phyloP scores from a whole-genome alignment of 92 coral and sea anemone genomes.

The Scolanthus callimorphus region DNA sequence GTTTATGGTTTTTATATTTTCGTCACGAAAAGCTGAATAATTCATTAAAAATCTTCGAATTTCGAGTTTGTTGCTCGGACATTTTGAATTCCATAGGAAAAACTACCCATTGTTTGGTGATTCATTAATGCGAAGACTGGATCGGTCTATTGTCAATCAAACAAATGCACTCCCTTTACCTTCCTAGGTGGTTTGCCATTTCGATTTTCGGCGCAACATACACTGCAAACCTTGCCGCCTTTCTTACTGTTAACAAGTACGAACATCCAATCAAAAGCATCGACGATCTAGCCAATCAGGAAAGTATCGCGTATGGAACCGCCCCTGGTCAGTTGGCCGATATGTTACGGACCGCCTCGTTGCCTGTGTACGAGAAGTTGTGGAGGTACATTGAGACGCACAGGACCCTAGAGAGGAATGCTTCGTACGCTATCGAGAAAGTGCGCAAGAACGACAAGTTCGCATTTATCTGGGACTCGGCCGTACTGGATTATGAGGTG shows the following conservation, averaged over 20 bases:
- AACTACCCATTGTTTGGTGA: too few species aligned
- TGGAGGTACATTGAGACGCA: conserved; percentile 68
- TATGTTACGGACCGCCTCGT: conserved; percentile 40
- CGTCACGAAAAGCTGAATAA: too few species aligned
- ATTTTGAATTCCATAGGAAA: too few species aligned
- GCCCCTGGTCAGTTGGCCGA: conserved; percentile 66
- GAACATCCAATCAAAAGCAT: conserved; percentile 74
- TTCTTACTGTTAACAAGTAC: conserved; percentile 72
- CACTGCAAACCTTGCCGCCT: conserved; percentile 88
- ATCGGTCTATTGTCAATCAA: too few species aligned
- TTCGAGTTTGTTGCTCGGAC: too few species aligned
- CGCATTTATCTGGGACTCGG: conserved; percentile 86
- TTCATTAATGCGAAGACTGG: too few species aligned
- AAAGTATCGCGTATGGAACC: conserved; percentile 62
- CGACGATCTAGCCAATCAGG: conserved; percentile 70
- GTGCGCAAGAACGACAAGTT: conserved; percentile 51
- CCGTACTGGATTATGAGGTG: conserved; percentile 62
- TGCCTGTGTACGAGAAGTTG: conserved; percentile 68
- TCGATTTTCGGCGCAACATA: conserved; percentile 87
- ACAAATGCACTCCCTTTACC: too few species aligned
- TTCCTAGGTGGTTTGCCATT: conserved; percentile 81
- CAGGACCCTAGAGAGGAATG: conserved; percentile 52
- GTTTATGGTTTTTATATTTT: too few species aligned
- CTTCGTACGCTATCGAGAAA: conserved; percentile 56
- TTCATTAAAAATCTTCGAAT: too few species aligned